These are phyloP conservation scores for Crocallis elinguaria DNA, from an alignment of 2,888 invertebrate species.

Conservation along the genomic window DNA sequence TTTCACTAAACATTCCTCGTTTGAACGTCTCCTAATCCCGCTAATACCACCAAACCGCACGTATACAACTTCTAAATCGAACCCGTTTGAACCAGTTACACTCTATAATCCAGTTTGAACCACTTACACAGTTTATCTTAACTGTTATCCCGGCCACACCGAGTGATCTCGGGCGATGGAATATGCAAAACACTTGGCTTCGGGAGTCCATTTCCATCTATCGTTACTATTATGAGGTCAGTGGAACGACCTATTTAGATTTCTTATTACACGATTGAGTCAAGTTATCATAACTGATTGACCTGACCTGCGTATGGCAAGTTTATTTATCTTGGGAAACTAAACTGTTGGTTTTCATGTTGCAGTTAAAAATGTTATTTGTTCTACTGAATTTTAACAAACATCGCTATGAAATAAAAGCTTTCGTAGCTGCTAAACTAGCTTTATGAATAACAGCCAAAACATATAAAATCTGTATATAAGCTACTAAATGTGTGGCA, in stretches of 20 bases:
- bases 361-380: too few relatives aligned
- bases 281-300: neutral
- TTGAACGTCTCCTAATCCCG: conserved; percentile 54
- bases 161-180: conserved; percentile 6
- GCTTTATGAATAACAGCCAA: too few relatives aligned
- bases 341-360: too few relatives aligned
- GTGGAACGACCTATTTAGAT: neutral
- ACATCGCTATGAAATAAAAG: too few relatives aligned
- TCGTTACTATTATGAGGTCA: neutral
- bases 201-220: conserved; percentile 1
- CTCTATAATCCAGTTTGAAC: conserved; percentile 39
- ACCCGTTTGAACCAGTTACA: conserved; percentile 35
- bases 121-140: conserved; percentile 30
- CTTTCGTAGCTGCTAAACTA: too few relatives aligned
- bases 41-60: conserved; percentile 61
- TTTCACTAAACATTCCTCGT: conserved; percentile 56
- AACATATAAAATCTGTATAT: too few relatives aligned
- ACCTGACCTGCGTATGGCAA: neutral
- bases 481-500: too few relatives aligned
- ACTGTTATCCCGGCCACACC: neutral
- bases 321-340: too few relatives aligned
- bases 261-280: neutral
- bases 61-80: conserved; percentile 55
- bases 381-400: too few relatives aligned
- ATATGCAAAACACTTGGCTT: conserved; percentile 12